These are phyloP conservation scores for Nebria brevicollis DNA, from an alignment of 2,888 invertebrate species.

Conservation along the genomic window DNA sequence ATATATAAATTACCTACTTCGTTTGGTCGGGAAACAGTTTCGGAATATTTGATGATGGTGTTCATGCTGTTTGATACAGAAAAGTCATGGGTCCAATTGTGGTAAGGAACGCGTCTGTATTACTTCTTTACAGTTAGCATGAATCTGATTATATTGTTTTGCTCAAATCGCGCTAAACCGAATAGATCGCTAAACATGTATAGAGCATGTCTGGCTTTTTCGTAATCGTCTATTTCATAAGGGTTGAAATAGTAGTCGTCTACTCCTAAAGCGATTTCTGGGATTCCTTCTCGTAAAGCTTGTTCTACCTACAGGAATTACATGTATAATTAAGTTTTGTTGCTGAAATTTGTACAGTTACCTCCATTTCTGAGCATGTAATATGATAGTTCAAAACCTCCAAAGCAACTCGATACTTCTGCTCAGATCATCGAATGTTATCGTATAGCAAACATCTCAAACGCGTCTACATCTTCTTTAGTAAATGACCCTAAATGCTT, in stretches of 20 bases:
- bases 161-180: slow-evolving; percentile 72
- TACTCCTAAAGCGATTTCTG: slow-evolving; percentile 57
- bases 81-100: slow-evolving; percentile 90
- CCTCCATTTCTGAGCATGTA: slow-evolving; percentile 78
- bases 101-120: slow-evolving; percentile 85
- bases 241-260: slow-evolving; percentile 78
- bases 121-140: slow-evolving; percentile 85
- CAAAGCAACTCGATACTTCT: slow-evolving; percentile 82
- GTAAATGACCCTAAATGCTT: slow-evolving; percentile 69
- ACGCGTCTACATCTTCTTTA: slow-evolving; percentile 80
- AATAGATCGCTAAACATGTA: slow-evolving; percentile 81
- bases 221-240: slow-evolving; percentile 73
- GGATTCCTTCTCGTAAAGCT: slow-evolving; percentile 52
- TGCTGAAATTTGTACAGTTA: not conserved
- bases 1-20: no score
- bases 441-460: slow-evolving; percentile 86
- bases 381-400: slow-evolving; percentile 88
- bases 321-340: no score
- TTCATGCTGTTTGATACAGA: no score
- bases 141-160: slow-evolving; percentile 75
- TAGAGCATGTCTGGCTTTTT: slow-evolving; percentile 78
- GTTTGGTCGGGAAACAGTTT: no score
- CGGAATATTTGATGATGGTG: no score
- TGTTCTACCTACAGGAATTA: no score
- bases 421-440: slow-evolving; percentile 82